These are phyloP conservation scores for Erebia ligea DNA, from an alignment of 2,888 invertebrate genomes.

Conservation along the genomic window DNA sequence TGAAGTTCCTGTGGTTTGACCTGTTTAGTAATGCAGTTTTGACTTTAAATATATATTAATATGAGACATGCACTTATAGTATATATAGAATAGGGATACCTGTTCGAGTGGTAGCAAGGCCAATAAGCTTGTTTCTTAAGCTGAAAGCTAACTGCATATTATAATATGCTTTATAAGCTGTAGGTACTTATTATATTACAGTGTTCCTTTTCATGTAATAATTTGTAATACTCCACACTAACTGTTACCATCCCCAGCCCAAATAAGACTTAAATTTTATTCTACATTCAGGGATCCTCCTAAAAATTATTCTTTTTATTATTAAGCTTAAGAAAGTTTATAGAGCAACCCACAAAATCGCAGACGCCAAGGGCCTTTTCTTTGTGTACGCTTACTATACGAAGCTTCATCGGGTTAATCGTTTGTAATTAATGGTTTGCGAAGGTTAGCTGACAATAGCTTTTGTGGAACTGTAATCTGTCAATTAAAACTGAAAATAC, in stretches of 20 bases:
- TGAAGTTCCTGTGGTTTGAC: too few species aligned
- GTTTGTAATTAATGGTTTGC: constrained; percentile 7
- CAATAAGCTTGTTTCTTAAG: too few species aligned
- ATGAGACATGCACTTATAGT: too few species aligned
- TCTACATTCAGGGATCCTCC: neutral
- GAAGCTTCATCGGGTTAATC: constrained; percentile 4
- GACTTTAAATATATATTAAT: too few species aligned
- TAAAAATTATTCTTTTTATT: neutral
- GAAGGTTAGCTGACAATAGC: constrained; percentile 16
- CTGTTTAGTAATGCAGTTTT: too few species aligned
- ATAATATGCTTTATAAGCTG: too few species aligned
- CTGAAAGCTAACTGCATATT: too few species aligned
- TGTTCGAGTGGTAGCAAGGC: too few species aligned
- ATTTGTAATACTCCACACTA: too few species aligned
- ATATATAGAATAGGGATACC: too few species aligned
- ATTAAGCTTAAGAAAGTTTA: neutral
- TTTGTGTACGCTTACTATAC: neutral
- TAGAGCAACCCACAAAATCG: constrained; percentile 8
- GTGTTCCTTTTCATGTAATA: too few species aligned
- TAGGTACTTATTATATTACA: too few species aligned
- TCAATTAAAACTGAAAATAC: constrained; percentile 33
- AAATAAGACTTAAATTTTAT: neutral
- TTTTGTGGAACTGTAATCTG: constrained; percentile 3
- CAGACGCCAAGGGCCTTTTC: constrained; percentile 3
- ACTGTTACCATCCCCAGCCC: neutral